A percentile compares a stretch with the other conserved stretches of the same genome.
Evolutionary conservation across 2,797 vertebrate genomes (phyloP).

Genomic region (Phoxinus dragarum): DNA sequence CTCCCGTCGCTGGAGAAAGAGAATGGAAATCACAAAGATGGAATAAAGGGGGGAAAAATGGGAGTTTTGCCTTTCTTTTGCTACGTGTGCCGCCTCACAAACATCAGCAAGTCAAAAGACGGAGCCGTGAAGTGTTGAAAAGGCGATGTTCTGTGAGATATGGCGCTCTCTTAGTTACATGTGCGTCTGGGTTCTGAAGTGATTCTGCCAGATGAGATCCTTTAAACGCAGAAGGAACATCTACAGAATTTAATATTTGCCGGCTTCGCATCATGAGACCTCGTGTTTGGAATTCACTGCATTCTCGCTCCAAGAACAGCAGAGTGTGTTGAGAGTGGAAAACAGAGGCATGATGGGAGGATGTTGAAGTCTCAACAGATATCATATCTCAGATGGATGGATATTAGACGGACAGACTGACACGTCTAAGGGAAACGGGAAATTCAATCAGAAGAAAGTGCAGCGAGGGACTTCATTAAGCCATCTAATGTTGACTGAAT

Average conservation of each 20-base stretch:
- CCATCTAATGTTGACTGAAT: neutral
- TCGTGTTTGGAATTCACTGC: conserved; percentile 1
- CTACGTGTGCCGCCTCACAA: conserved; percentile 62
- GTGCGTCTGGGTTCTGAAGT: conserved; percentile 17
- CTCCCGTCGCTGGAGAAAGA: conserved; percentile 58
- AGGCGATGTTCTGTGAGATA: conserved; percentile 41
- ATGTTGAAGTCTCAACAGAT: neutral
- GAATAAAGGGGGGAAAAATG: conserved; percentile 59
- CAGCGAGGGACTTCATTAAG: neutral
- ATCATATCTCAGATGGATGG: neutral
- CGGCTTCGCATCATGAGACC: neutral
- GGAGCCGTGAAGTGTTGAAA: conserved; percentile 13
- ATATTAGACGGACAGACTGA: neutral
- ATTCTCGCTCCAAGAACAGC: neutral
- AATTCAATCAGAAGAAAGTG: neutral
- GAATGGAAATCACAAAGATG: conserved; percentile 49
- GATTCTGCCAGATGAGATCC: conserved; percentile 40
- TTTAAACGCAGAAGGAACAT: conserved; percentile 29
- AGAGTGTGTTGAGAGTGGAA: neutral
- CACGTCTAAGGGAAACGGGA: neutral
- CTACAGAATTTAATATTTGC: conserved; percentile 48
- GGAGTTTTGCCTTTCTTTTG: conserved; percentile 63
- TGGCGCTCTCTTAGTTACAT: neutral
- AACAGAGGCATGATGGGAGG: neutral
- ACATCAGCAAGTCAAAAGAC: conserved; percentile 3